These are phyloP conservation scores for Venturia canescens DNA, from an alignment of 1,140 invertebrate species.

Conservation along the genomic window DNA sequence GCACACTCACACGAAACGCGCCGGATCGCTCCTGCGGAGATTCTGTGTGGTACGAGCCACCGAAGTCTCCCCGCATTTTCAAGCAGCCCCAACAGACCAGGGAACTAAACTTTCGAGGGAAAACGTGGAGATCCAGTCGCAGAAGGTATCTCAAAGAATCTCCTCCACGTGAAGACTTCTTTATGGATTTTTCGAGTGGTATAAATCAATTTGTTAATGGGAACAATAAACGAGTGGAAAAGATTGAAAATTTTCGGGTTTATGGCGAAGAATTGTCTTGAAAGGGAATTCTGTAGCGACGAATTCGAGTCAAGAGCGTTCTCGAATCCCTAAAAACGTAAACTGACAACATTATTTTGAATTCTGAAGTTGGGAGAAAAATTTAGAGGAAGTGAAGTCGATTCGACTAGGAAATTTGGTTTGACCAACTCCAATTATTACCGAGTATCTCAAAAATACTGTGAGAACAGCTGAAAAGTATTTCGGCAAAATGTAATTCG, in stretches of 20 bases:
- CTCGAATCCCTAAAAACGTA: constrained; percentile 2
- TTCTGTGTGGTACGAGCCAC: not conserved
- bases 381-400: no score
- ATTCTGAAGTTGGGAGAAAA: no score
- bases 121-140: not conserved
- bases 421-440: no score
- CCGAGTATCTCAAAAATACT: no score
- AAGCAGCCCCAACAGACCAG: constrained; percentile 34
- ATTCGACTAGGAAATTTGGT: no score
- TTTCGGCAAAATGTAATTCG: no score
- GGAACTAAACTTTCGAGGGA: constrained; percentile 38
- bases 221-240: constrained; percentile 36
- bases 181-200: constrained; percentile 77
- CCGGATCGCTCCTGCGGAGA: constrained; percentile 12
- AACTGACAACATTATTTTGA: no score
- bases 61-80: constrained; percentile 24
- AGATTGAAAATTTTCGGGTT: constrained; percentile 49
- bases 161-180: constrained; percentile 63
- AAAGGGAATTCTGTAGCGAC: constrained; percentile 76
- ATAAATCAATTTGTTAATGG: constrained; percentile 78
- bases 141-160: constrained; percentile 49
- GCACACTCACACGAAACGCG: not conserved
- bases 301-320: constrained; percentile 74
- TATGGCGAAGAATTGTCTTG: constrained; percentile 74
- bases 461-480: no score